Percentiles rank a stretch among this genome's conserved stretches.
These are phyloP conservation scores for Helicorthomorpha holstii DNA, from an alignment of 1,140 invertebrate species.

Conservation along the genomic window DNA sequence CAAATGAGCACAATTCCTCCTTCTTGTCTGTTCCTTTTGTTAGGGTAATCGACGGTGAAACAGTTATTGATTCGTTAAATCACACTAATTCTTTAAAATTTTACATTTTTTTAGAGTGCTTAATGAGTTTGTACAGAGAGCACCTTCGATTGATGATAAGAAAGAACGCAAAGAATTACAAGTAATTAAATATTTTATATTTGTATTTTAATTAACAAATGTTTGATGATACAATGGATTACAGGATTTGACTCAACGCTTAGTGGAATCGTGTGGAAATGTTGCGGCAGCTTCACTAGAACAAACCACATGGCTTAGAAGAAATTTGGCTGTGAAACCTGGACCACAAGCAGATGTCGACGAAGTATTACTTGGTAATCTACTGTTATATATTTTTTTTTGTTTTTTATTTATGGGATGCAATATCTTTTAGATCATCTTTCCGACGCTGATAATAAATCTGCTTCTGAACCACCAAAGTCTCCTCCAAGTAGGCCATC, in stretches of 20 bases:
- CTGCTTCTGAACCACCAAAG: background rate
- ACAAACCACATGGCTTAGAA: conserved; percentile 75
- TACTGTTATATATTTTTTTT: background rate
- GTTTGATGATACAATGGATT: background rate
- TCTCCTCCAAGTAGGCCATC: background rate
- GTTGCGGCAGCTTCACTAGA: conserved; percentile 77
- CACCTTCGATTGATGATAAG: conserved; percentile 54
- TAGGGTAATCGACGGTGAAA: conserved; percentile 33
- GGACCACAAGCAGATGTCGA: conserved; percentile 31
- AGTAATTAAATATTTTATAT: conserved; percentile 23
- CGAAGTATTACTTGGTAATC: conserved; percentile 2
- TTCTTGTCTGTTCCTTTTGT: conserved; percentile 53
- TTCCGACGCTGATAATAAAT: too few species aligned
- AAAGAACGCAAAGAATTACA: conserved; percentile 70
- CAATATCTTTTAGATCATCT: too few species aligned
- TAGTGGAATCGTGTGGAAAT: conserved; percentile 66
- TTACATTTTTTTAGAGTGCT: conserved; percentile 36
- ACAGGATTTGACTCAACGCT: conserved; percentile 29
- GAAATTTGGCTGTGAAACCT: conserved; percentile 71
- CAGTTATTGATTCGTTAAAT: conserved; percentile 3
- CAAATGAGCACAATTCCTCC: conserved; percentile 43
- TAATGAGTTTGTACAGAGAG: conserved; percentile 70
- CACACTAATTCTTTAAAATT: background rate
- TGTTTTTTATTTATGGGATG: background rate
- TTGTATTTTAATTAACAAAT: background rate